These are phyloP conservation scores for Lysiphlebus fabarum DNA, from an alignment of 1,140 invertebrate genomes.

Conservation along the genomic window DNA sequence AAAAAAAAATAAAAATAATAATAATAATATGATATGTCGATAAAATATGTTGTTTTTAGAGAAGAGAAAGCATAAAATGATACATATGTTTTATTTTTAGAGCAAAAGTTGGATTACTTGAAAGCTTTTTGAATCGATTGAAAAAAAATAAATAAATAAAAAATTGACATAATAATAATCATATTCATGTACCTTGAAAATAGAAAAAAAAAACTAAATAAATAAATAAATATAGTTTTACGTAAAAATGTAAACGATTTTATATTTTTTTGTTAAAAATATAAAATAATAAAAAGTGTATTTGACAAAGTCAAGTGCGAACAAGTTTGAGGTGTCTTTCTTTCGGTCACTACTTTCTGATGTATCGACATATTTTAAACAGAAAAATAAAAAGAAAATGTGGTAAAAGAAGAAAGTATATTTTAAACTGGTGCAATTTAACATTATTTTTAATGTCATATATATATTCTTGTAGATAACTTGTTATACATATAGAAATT, in stretches of 20 bases:
- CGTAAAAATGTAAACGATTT: background rate
- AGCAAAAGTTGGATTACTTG: background rate
- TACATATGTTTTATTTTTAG: constrained; percentile 3
- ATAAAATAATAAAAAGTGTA: too few relatives aligned
- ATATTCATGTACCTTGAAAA: too few relatives aligned
- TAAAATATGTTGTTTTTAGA: constrained; percentile 33
- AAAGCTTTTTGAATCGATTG: too few relatives aligned
- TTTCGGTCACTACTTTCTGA: background rate
- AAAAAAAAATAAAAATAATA: constrained; percentile 45
- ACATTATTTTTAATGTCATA: too few relatives aligned
- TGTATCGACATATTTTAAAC: background rate
- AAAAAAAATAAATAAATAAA: background rate
- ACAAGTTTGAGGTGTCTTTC: constrained; percentile 4
- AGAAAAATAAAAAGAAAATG: background rate
- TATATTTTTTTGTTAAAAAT: background rate
- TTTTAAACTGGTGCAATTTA: too few relatives aligned
- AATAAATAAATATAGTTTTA: background rate
- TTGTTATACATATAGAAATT: too few relatives aligned
- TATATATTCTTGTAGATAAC: too few relatives aligned
- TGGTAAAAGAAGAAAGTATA: too few relatives aligned
- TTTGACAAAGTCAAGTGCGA: constrained; percentile 11
- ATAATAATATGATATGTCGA: constrained; percentile 43
- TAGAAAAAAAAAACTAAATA: too few relatives aligned
- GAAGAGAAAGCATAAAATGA: constrained; percentile 10
- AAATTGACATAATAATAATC: background rate